Conservation (phyloP, 2,888 invertebrate genomes). For the Schizaphis graminum region DNA sequence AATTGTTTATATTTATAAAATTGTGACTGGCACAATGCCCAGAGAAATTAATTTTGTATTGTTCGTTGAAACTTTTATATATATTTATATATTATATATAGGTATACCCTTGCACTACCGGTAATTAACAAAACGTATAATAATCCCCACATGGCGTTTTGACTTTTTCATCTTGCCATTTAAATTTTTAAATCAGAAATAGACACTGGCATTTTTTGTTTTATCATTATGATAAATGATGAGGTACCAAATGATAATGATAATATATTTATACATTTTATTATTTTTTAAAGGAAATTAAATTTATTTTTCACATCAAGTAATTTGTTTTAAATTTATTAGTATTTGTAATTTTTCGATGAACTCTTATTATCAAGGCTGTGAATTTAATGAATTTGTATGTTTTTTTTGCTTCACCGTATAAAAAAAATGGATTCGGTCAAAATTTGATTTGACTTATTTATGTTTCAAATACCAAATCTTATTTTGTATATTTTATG, state of each 20-base stretch:
- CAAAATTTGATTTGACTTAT: too few species aligned
- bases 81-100: neutral
- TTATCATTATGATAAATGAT: conserved; percentile 25
- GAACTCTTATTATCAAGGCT: too few species aligned
- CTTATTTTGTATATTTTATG: too few species aligned
- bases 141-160: conserved; percentile 11
- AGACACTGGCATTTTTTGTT: neutral
- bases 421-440: too few species aligned
- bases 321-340: neutral
- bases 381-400: too few species aligned
- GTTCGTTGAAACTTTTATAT: conserved; percentile 36
- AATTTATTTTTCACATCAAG: neutral
- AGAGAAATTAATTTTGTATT: conserved; percentile 41
- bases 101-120: neutral
- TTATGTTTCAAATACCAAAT: too few species aligned
- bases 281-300: neutral
- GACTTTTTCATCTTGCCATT: conserved; percentile 16
- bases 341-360: neutral
- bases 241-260: neutral
- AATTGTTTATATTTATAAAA: conserved; percentile 29
- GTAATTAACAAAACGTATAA: conserved; percentile 57
- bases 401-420: too few species aligned
- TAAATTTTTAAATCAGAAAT: conserved; percentile 11
- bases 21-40: conserved; percentile 47
- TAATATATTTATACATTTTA: neutral